Evolutionary conservation across 2,888 invertebrate species (phyloP).

Genomic region (Trachelus tabidus): DNA sequence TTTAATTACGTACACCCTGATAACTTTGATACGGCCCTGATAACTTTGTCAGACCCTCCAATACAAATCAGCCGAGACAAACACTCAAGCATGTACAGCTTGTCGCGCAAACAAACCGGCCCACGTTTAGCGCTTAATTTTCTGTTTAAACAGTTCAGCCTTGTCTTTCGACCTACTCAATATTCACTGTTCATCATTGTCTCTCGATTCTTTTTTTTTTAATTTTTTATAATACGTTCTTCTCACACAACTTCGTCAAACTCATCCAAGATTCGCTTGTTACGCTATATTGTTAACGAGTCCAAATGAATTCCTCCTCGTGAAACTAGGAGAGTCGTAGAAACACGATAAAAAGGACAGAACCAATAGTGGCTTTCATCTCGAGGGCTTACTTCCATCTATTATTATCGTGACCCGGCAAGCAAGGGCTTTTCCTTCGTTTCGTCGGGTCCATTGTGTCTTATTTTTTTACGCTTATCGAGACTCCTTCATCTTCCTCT

Average conservation of each 20-base stretch:
- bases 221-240: no score
- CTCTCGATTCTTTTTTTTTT: background rate
- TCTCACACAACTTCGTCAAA: background rate
- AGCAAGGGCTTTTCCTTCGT: background rate
- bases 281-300: background rate
- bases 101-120: background rate
- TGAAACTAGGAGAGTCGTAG: background rate
- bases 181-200: background rate
- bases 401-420: background rate
- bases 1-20: background rate
- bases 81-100: background rate
- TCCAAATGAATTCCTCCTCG: background rate
- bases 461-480: background rate
- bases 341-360: background rate
- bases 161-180: background rate
- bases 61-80: background rate
- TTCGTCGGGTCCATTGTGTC: background rate
- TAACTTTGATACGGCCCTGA: background rate
- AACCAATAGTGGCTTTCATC: background rate
- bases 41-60: background rate
- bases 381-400: background rate
- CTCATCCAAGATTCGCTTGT: background rate
- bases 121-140: background rate
- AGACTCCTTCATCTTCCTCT: background rate
- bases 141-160: background rate